Percentiles rank a stretch among this genome's conserved stretches.
These are phyloP conservation scores for Oxygymnocypris stewartii DNA, from an alignment of 2,113 vertebrate genomes.

Conservation along the genomic window DNA sequence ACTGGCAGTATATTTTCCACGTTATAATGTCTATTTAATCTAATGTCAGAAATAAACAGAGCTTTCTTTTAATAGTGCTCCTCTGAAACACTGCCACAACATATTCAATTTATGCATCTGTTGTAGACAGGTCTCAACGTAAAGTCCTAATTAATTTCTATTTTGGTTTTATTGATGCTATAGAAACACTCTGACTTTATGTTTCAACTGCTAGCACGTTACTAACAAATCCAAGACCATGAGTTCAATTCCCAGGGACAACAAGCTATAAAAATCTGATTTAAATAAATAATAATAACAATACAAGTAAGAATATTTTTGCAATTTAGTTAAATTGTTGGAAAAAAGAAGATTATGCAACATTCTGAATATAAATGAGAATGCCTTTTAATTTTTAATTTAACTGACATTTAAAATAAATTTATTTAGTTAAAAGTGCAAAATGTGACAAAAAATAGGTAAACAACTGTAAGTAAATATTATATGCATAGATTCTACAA, in stretches of 20 bases:
- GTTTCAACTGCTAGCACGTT: neutral
- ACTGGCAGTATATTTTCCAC: neutral
- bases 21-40: slow-evolving; percentile 10
- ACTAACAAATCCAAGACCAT: neutral
- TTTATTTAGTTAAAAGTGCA: neutral
- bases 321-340: too few species aligned
- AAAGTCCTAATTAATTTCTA: slow-evolving; percentile 20
- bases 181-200: neutral
- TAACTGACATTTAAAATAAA: neutral
- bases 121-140: slow-evolving; percentile 28
- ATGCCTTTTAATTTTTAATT: neutral
- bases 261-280: neutral
- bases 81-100: slow-evolving; percentile 33
- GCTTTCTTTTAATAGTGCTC: slow-evolving; percentile 16
- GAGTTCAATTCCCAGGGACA: neutral
- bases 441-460: neutral
- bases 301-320: too few species aligned
- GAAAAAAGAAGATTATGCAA: neutral
- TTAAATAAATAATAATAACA: neutral
- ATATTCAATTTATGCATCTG: slow-evolving; percentile 29
- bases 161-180: slow-evolving; percentile 38
- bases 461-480: neutral
- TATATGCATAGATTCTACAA: neutral
- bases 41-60: slow-evolving; percentile 36
- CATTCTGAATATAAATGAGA: neutral